Evolutionary conservation across 2,888 invertebrate species (phyloP).

Genomic region (Thera obeliscata): DNA sequence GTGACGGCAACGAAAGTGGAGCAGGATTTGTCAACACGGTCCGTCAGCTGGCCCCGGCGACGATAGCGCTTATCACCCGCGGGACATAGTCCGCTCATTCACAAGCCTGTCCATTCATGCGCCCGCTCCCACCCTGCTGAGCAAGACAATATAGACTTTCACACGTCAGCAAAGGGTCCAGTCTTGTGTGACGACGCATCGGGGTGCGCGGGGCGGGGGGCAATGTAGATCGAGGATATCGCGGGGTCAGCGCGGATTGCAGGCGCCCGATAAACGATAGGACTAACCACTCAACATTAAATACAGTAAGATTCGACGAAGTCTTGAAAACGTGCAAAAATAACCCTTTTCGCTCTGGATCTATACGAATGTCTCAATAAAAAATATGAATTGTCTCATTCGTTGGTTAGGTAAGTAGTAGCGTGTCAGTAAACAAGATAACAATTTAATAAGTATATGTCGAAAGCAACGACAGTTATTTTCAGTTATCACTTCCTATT

Average conservation of each 20-base stretch:
- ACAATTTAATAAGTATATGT: constrained; percentile 58
- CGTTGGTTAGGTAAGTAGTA: constrained; percentile 46
- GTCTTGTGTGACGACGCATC: constrained; percentile 48
- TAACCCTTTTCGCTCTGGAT: constrained; percentile 35
- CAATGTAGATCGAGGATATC: constrained; percentile 81
- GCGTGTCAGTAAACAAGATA: constrained; percentile 70
- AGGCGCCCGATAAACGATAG: constrained; percentile 79
- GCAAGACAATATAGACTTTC: constrained; percentile 62
- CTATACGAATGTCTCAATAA: constrained; percentile 52
- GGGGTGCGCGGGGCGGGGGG: constrained; percentile 43
- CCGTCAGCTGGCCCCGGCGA: constrained; percentile 78
- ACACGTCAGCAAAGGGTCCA: constrained; percentile 56
- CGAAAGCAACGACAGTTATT: constrained; percentile 58
- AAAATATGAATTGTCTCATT: constrained; percentile 59
- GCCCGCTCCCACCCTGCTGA: constrained; percentile 56
- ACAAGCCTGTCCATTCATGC: constrained; percentile 81
- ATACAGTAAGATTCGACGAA: constrained; percentile 45
- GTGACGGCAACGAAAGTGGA: constrained; percentile 72
- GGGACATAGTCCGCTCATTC: constrained; percentile 84
- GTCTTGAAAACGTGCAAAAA: constrained; percentile 24
- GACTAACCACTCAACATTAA: constrained; percentile 55
- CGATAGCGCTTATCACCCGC: constrained; percentile 81
- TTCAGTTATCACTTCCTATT: constrained; percentile 49
- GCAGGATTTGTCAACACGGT: constrained; percentile 82
- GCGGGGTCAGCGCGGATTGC: constrained; percentile 83